Evolutionary conservation across 2,113 vertebrate genomes (phyloP).

Genomic region (Plotosus lineatus): DNA sequence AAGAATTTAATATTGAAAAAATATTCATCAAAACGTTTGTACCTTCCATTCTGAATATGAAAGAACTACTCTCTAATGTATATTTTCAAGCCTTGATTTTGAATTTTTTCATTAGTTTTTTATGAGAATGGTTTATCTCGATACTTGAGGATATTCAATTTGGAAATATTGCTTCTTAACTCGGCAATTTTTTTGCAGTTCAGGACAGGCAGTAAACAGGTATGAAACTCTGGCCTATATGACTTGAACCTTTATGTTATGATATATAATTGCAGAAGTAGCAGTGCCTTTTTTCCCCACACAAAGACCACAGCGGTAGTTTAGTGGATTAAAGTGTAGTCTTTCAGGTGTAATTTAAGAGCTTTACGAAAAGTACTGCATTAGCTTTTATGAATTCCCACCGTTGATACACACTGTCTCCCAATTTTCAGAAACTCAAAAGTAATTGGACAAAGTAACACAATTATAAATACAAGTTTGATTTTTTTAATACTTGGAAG

Average conservation of each 20-base stretch:
- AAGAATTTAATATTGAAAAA: background rate
- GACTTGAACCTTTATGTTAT: background rate
- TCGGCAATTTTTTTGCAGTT: background rate
- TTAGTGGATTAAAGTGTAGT: background rate
- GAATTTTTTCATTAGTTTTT: too few species aligned
- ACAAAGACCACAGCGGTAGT: background rate
- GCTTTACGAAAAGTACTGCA: too few species aligned
- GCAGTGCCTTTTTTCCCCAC: background rate
- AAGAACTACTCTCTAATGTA: background rate
- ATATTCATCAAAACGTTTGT: background rate
- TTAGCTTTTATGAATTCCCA: too few species aligned
- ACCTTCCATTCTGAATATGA: background rate
- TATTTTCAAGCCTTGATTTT: too few species aligned
- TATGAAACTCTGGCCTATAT: background rate
- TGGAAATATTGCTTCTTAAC: background rate
- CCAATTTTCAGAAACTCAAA: too few species aligned
- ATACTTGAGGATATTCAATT: background rate
- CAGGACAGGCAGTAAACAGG: background rate
- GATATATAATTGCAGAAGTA: background rate
- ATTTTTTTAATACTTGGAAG: too few species aligned
- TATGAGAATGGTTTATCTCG: too few species aligned
- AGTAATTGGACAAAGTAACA: too few species aligned
- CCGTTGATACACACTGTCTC: too few species aligned
- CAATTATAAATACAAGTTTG: too few species aligned
- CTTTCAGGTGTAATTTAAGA: too few species aligned